phyloP scores from a whole-genome alignment of 2,797 vertebrate genomes.

The Alosa sapidissima region DNA sequence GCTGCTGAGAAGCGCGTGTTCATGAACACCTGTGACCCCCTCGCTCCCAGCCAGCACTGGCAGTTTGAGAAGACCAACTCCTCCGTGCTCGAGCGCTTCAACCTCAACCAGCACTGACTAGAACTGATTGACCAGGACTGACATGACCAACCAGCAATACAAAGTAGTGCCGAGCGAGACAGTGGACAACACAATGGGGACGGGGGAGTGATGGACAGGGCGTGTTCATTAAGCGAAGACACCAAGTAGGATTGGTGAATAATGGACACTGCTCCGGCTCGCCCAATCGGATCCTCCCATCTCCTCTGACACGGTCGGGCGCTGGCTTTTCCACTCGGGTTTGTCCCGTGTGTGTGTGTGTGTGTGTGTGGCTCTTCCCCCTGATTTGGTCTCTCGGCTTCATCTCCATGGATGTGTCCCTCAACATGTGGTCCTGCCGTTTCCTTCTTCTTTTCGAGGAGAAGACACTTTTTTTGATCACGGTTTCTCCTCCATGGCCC shows the following conservation, averaged over 20 bases:
- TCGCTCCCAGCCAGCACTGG: slow-evolving; percentile 88
- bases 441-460: too few relatives aligned
- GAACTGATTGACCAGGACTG: neutral
- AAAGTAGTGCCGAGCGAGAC: neutral
- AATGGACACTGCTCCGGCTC: neutral
- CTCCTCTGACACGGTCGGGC: neutral
- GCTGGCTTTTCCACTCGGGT: neutral
- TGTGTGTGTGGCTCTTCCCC: neutral
- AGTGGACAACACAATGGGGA: neutral
- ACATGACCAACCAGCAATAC: neutral
- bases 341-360: neutral
- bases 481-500: neutral
- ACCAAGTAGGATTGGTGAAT: too few relatives aligned
- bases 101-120: slow-evolving; percentile 57
- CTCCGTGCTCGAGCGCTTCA: slow-evolving; percentile 89
- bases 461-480: neutral
- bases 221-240: neutral
- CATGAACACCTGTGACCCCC: slow-evolving; percentile 87
- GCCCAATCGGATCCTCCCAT: too few relatives aligned
- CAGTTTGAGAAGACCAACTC: slow-evolving; percentile 89
- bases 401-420: neutral
- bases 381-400: neutral
- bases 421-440: neutral
- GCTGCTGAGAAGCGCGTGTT: slow-evolving; percentile 82
- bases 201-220: neutral